A percentile compares a stretch with the other conserved stretches of the same genome.
Evolutionary conservation across 2,888 invertebrate genomes (phyloP).

Genomic region (Lissonota sp.): DNA sequence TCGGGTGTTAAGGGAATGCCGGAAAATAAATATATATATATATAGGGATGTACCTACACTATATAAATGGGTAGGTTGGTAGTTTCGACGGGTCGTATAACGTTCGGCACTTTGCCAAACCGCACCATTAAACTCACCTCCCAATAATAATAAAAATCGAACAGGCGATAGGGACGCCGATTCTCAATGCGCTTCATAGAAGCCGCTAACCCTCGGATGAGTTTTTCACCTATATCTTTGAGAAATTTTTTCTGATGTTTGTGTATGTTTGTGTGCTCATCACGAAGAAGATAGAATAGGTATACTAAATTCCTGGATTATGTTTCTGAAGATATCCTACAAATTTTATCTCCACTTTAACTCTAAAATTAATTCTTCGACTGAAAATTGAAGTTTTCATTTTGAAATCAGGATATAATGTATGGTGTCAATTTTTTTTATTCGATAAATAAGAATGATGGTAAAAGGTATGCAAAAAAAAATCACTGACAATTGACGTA

Average conservation of each 20-base stretch:
- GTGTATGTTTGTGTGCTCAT: no score
- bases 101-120: slow-evolving; percentile 61
- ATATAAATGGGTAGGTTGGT: slow-evolving; percentile 22
- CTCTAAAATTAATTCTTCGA: no score
- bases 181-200: not conserved
- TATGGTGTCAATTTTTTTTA: no score
- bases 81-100: slow-evolving; percentile 57
- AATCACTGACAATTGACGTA: not conserved
- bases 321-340: no score
- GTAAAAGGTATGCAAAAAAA: not conserved
- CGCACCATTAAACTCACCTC: slow-evolving; percentile 64
- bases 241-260: no score
- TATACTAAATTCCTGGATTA: no score
- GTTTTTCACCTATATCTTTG: slow-evolving; percentile 49
- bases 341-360: no score
- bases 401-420: no score
- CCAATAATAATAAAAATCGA: slow-evolving; percentile 64
- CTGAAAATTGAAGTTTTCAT: no score
- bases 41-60: not conserved
- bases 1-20: slow-evolving; percentile 44
- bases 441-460: not conserved
- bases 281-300: no score
- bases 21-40: not conserved
- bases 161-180: slow-evolving; percentile 17
- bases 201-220: slow-evolving; percentile 40